Evolutionary conservation across 2,113 vertebrate species (phyloP).

Genomic region (Asarcornis scutulata): DNA sequence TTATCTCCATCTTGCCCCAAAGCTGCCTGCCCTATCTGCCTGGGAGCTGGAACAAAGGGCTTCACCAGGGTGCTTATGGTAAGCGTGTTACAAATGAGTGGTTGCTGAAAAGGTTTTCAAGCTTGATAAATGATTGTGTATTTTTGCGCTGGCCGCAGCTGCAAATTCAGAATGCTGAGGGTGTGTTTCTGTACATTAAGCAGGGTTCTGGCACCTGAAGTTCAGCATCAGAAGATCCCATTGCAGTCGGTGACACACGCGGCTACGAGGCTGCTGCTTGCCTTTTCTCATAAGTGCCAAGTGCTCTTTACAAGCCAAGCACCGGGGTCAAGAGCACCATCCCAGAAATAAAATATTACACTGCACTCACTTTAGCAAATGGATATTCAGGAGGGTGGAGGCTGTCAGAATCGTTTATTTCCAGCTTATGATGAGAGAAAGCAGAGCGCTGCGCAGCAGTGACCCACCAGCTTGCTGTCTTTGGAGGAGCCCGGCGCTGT

Average conservation of each 20-base stretch:
- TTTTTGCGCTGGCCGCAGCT: not conserved
- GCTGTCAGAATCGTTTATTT: not conserved
- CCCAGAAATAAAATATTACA: not conserved
- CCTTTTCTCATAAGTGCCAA: not conserved
- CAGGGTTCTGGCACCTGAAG: not conserved
- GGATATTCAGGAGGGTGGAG: not conserved
- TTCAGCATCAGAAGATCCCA: not conserved
- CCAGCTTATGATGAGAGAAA: not conserved
- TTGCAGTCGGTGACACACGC: not conserved
- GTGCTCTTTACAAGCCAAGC: not conserved
- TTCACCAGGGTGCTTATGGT: not conserved
- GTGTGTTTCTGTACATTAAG: not conserved
- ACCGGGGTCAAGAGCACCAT: not conserved
- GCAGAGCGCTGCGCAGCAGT: not conserved
- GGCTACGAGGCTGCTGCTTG: fast-evolving
- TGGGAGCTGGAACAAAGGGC: not conserved
- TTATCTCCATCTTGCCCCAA: not conserved
- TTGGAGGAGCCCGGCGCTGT: not conserved
- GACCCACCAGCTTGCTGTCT: not conserved
- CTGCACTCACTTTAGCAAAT: not conserved
- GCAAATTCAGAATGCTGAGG: not conserved
- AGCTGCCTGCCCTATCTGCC: not conserved
- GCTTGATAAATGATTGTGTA: not conserved
- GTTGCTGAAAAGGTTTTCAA: not conserved
- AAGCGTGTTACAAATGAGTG: not conserved